Evolutionary conservation across 1,140 invertebrate species (phyloP), one percentile per base, ranked within the genome.

Genomic region (Cephus cinctus): DNA sequence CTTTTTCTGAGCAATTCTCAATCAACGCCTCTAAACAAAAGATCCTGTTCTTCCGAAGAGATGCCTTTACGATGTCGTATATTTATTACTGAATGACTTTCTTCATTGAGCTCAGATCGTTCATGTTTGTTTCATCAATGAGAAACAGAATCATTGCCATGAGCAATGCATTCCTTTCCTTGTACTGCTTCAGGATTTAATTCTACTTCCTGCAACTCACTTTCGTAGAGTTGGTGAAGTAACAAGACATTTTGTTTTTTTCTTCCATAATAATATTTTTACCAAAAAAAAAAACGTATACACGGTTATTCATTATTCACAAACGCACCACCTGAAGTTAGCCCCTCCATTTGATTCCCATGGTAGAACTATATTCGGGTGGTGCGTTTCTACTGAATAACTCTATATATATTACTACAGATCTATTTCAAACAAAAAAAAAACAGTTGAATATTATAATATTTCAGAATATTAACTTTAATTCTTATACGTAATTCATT

Each of bases 171-270:
- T 12, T 50, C 55, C 23, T 57, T 58, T 54, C 14, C 36, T 8
- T 11, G 8, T 19, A 2, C 27, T 31, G 47, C 40, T 3, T 31
- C 12, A 2, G 12, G 40, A 21, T 40, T 54, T 27, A n/a, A n/a
- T 5, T 50, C 43, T 49, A 40, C 56, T 58, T 58, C 56, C 50
- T 58, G 55, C 56, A 57, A 58, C 56, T 58, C 46, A 30, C 44
- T 27, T 30, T 30, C 32, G 12, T 50, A 57, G 56, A 58, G 56
- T 54, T 57, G 56, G 55, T 57, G 50, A 57, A 58, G 56, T 3
- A 8, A 19, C 20, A n/a, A 39, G 23, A 34, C 9, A 25, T 14
- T 19, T 44, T 45, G 12, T 39, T 38, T 18, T n/a, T 15, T 38
- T 9, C 9, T 27, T 46, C 21, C 25, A 40, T 19, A 23, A 25